Evolutionary conservation across 2,797 vertebrate genomes (phyloP), one percentile per base, ranked within the genome.

Genomic region (Tadarida brasiliensis): DNA sequence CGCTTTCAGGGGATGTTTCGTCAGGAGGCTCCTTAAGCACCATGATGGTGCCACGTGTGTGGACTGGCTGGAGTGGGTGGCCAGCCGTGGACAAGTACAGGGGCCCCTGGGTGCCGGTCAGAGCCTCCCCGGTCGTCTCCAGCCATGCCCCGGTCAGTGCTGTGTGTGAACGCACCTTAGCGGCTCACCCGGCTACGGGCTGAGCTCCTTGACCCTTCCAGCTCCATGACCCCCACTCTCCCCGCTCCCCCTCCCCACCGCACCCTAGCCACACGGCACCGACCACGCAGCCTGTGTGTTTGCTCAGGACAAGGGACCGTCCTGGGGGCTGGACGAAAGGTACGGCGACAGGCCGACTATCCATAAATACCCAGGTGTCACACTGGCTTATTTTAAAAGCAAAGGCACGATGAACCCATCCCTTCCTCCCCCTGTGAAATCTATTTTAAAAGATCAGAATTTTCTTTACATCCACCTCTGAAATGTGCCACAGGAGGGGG

Each of bases 381-480:
- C 8, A 0, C 35, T 47, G 95, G 80, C 95, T 94, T 91, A 63
- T 57, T 95, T 94, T 70, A 47, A 73, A 51, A 73, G 56, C 61
- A 28, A 59, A 24, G 3, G 1, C 63, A 20, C 1, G 3, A 30
- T 22, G 49, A 70, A 20, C 71, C 20, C 91, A 61, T 47, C 61
- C n/a, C 47, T 56, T 26, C 49, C 35, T n/a, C 6, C 51, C 17
- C 77, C 57, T 57, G 81, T 51, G 83, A 80, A 84, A 77, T 71
- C 96, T 95, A 93, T 97, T 96, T 96, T 96, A 95, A 77, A 93
- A 94, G 87, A 96, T 94, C 87, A 68, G 57, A 76, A 17, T 91
- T 94, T 47, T 57, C 97, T 76, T 93, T 91, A 67, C 73, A 80
- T 91, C 80, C 65, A 65, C 90, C 93, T 76, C 92, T 39, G 30